Evolutionary conservation across 2,797 vertebrate species (phyloP), one percentile per base, ranked within the genome.

Genomic region (Enoplosus armatus): DNA sequence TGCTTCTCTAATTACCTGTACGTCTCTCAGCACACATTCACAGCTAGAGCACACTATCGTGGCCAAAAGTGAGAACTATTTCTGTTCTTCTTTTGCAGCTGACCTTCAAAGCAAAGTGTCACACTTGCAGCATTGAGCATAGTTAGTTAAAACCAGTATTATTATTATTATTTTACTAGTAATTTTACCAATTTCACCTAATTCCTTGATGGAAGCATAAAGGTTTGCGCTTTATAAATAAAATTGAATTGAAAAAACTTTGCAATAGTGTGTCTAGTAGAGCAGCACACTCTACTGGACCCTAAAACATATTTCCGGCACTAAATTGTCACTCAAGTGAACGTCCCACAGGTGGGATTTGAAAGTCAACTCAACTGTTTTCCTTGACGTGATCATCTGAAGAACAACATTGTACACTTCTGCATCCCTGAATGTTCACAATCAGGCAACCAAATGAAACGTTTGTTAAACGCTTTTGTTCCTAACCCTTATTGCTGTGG

Each of bases 361-460:
- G n/a, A 20, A 26, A 22, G 37, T 62, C 14, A 22, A n/a, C 31
- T 55, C 20, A 33, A n/a, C 41, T 43, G 31, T 8, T 50, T 51
- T 31, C 41, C 24, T 41, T 64, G 27, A 27, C 0, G 4, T 7
- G 10, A 27, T 70, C 22, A 48, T 62, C 65, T 51, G 43, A 75
- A 43, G 24, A 37, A 37, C 18, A 45, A 37, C 16, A 48, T 4
- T 4, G 5, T 22, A 2, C 27, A 37, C 37, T 48, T 55, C 50
- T 31, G 5, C 15, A 16, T 77, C 65, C 55, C 22, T 41, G 43
- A 62, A 62, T 37, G 29, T 51, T 48, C 22, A 33, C 48, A 58
- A 58, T 75, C 14, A 0, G 31, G 58, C 27, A 39, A 55, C 29
- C 60, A 37, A 79, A 37, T 35, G 24, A 54, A 79, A 43, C 11